Base-by-base conservation (phyloP, 2,113 vertebrate genomes). In the Aramus guarauna region DNA sequence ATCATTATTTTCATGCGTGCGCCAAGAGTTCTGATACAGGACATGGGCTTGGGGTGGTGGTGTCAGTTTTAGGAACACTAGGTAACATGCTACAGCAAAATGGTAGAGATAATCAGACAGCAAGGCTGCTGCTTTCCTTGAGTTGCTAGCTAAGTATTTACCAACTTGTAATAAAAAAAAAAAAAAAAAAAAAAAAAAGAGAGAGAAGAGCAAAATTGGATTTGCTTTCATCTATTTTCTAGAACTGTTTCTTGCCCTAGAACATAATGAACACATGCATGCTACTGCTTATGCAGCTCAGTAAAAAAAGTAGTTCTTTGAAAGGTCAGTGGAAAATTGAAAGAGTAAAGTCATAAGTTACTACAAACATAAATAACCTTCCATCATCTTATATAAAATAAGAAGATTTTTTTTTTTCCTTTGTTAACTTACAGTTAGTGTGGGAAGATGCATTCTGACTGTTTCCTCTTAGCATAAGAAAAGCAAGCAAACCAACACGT, bases 251-350 rank as follows among this genome's bases (percentile, higher is more conserved):
- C 71, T 90, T 82, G 48, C 43, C 78, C 56, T 93, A 76, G 34
- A 90, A 85, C 15, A 45, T 60, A 85, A 60, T 15, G 58, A 72
- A 41, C 58, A 85, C 12, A 9, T 39, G 34, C 48, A 81, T 41
- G 7, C 26, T 47, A 55, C 9, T 63, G 41, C 30, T 74, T 87
- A 47, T 9, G 10, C 16, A 71, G 59, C 41, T 81, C n/a, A 63
- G 80, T 41, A 50, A 59, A 63, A 77, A 63, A 32, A 32, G 19
- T 29, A 85, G 34, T 41, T 93, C 32, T 85, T 88, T 85, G 73
- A 92, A 89, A 89, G 73, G 36, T 71, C 79, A 76, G 18, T 48
- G n/a, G 78, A 92, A 96, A 92, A 96, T 53, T 39, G 68, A 88
- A 39, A 39, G 34, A 69, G 22, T 56, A 62, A 93, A 92, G 56